These are phyloP conservation scores for Phoxinus dragarum DNA, from an alignment of 2,797 vertebrate species.

Conservation along the genomic window DNA sequence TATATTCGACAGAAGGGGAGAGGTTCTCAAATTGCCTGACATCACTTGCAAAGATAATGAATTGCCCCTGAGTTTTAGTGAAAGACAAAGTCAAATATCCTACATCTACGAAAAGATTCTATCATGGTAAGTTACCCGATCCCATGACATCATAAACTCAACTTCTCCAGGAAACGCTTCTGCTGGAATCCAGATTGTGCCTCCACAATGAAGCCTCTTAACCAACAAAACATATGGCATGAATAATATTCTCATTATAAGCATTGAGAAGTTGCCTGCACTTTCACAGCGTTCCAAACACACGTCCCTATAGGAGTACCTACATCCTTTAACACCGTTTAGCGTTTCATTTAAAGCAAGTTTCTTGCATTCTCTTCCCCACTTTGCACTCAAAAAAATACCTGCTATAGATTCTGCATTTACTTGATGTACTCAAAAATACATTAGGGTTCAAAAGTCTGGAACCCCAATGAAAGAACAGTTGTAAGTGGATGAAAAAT, in stretches of 20 bases:
- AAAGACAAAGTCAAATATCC: slow-evolving; percentile 25
- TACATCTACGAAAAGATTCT: slow-evolving; percentile 8
- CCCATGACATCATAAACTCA: slow-evolving; percentile 70
- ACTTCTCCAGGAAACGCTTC: slow-evolving; percentile 68
- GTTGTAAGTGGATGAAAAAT: not conserved
- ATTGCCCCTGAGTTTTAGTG: not conserved
- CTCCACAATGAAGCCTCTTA: slow-evolving; percentile 74
- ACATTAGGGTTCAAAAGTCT: not conserved
- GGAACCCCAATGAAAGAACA: not conserved
- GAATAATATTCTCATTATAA: slow-evolving; percentile 82
- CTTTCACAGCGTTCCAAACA: slow-evolving; percentile 74
- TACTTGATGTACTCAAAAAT: not conserved
- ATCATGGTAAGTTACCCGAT: slow-evolving; percentile 43
- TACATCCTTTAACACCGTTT: slow-evolving; percentile 54
- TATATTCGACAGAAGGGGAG: not conserved
- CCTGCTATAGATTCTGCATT: not conserved
- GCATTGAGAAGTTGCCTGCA: slow-evolving; percentile 78
- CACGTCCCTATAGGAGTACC: slow-evolving; percentile 61
- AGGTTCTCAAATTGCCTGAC: not conserved
- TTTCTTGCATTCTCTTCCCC: not conserved
- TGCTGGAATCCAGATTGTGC: slow-evolving; percentile 71
- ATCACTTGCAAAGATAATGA: not conserved
- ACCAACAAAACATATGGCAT: slow-evolving; percentile 82
- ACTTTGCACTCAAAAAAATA: slow-evolving; percentile 1
- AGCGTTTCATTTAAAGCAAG: slow-evolving; percentile 39